Conservation (phyloP, 2,888 invertebrate genomes). For the Drosophila longiperda region DNA sequence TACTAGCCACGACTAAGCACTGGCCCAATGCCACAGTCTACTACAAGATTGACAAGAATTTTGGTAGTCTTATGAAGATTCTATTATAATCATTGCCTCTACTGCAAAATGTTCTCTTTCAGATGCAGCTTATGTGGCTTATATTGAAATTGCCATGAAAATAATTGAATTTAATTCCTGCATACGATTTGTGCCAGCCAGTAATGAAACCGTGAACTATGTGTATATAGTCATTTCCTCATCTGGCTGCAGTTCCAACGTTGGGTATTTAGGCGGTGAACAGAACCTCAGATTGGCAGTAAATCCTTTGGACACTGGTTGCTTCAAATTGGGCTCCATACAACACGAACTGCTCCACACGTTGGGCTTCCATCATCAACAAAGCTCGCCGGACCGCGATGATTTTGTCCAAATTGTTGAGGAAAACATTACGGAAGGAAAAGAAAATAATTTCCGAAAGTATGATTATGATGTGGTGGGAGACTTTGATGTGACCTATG, state of each 20-base stretch:
- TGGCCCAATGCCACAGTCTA: slow-evolving; percentile 89
- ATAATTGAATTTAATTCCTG: slow-evolving; percentile 90
- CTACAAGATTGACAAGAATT: slow-evolving; percentile 84
- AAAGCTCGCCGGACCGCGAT: slow-evolving; percentile 90
- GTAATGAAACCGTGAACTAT: slow-evolving; percentile 72
- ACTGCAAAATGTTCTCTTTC: not conserved
- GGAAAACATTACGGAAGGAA: slow-evolving; percentile 85
- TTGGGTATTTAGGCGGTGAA: slow-evolving; percentile 87
- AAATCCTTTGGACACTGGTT: slow-evolving; percentile 65
- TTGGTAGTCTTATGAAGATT: slow-evolving; percentile 44
- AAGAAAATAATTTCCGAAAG: slow-evolving; percentile 89
- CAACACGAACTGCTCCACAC: slow-evolving; percentile 92
- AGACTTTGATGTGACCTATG: slow-evolving; percentile 89
- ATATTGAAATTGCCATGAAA: slow-evolving; percentile 89
- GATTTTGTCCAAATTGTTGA: slow-evolving; percentile 87
- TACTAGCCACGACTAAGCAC: slow-evolving; percentile 85
- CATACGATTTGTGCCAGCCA: slow-evolving; percentile 88
- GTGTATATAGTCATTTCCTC: slow-evolving; percentile 51
- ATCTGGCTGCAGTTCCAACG: slow-evolving; percentile 91
- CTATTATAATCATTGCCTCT: not conserved
- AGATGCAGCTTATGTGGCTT: slow-evolving; percentile 85
- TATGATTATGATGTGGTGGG: slow-evolving; percentile 86
- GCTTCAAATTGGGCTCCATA: slow-evolving; percentile 86
- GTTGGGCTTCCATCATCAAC: slow-evolving; percentile 92
- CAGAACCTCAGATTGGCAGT: slow-evolving; percentile 72